phyloP scores from a whole-genome alignment of 2,113 vertebrate genomes.

The Chaetops frenatus region DNA sequence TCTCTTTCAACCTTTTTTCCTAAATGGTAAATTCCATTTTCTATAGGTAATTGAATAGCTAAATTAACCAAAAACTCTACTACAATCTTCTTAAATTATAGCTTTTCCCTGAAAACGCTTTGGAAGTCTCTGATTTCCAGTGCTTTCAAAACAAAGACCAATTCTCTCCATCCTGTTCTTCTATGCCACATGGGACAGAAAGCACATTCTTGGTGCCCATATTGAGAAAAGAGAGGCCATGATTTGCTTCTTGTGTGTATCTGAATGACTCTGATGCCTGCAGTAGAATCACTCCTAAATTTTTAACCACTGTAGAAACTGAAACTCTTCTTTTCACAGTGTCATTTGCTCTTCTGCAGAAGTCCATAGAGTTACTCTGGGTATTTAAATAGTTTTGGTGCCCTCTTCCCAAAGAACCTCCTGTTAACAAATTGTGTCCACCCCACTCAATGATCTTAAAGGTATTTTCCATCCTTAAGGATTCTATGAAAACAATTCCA shows the following conservation, averaged over 20 bases:
- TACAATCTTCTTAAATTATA: conserved; percentile 29
- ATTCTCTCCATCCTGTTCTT: not conserved
- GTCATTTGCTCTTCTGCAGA: not conserved
- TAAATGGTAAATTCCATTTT: conserved; percentile 1
- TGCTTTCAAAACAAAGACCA: not conserved
- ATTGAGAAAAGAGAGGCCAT: not conserved
- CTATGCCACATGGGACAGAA: not conserved
- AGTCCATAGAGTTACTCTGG: not conserved
- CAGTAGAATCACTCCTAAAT: not conserved
- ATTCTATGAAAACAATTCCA: not conserved
- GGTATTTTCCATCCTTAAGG: not conserved
- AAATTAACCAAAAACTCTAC: not conserved
- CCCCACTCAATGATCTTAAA: not conserved
- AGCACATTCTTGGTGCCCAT: not conserved
- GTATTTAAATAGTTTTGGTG: not conserved
- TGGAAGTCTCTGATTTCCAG: conserved; percentile 11
- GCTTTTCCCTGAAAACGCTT: not conserved
- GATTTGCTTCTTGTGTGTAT: not conserved
- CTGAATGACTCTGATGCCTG: not conserved
- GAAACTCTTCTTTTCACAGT: not conserved
- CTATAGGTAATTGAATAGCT: not conserved
- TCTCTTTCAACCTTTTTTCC: not conserved
- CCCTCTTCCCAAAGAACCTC: not conserved
- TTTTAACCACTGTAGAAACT: not conserved
- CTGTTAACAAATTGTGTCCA: not conserved